Evolutionary conservation across 2,113 vertebrate species (phyloP).

Genomic region (Coregonus clupeaformis): DNA sequence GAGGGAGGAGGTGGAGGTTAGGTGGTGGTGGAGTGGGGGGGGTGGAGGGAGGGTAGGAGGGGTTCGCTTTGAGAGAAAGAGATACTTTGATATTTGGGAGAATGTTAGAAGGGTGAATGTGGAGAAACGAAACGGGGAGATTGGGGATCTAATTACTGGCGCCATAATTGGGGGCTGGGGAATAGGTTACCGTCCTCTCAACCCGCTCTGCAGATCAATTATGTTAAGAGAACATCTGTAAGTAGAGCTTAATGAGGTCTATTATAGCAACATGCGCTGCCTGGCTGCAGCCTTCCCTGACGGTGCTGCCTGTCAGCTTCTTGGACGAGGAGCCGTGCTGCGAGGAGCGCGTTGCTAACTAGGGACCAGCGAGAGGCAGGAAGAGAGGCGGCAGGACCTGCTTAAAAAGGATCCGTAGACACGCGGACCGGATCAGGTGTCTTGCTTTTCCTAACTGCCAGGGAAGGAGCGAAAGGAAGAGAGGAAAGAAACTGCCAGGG

Average conservation of each 20-base stretch:
- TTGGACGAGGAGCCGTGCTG: constrained; percentile 84
- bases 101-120: constrained; percentile 99
- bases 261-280: constrained; percentile 99
- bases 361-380: constrained; percentile 81
- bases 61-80: constrained; percentile 97
- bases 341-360: constrained; percentile 93
- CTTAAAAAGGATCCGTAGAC: constrained; percentile 94
- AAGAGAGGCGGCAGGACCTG: constrained; percentile 70
- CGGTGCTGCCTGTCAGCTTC: constrained; percentile 99
- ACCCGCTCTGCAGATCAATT: constrained; percentile 99
- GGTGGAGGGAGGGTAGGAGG: constrained; percentile 70
- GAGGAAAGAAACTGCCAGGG: too few relatives aligned
- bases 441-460: constrained; percentile 58
- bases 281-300: constrained; percentile 83
- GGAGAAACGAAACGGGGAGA: constrained; percentile 91
- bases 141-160: constrained; percentile 99
- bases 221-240: constrained; percentile 99
- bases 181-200: constrained; percentile 99
- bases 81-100: constrained; percentile 99
- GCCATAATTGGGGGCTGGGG: constrained; percentile 99
- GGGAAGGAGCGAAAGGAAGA: too few relatives aligned
- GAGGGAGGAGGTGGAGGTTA: constrained; percentile 71
- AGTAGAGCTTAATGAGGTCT: constrained; percentile 99
- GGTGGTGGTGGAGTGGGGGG: constrained; percentile 22
- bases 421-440: constrained; percentile 80